Conservation (phyloP, 1,140 invertebrate genomes). For the Zelostemma sp. region DNA sequence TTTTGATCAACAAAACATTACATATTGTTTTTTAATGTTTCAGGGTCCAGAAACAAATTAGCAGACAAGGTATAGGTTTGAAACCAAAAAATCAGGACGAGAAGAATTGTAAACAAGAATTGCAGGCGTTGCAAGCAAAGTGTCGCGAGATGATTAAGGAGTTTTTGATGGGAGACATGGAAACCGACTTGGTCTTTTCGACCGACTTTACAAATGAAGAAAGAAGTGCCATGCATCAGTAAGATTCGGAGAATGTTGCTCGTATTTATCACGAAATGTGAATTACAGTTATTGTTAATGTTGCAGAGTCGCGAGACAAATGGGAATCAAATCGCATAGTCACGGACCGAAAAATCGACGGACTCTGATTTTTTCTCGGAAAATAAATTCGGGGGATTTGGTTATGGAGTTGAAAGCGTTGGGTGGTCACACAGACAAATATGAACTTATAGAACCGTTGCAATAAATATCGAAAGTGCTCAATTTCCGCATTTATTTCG, state of each 20-base stretch:
- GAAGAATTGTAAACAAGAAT: no score
- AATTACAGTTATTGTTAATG: background rate
- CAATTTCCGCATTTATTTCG: no score
- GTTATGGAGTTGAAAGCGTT: conserved; percentile 52
- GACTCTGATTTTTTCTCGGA: conserved; percentile 57
- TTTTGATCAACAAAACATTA: background rate
- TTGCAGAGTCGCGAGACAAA: conserved; percentile 54
- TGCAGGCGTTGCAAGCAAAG: conserved; percentile 62
- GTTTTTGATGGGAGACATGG: conserved; percentile 69
- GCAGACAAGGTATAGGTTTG: conserved; percentile 59
- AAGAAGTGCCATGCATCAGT: conserved; percentile 77
- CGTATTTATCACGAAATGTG: background rate
- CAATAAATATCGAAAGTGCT: conserved; percentile 1
- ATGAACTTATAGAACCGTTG: conserved; percentile 57
- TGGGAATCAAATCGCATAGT: conserved; percentile 63
- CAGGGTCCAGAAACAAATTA: conserved; percentile 64
- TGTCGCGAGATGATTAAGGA: conserved; percentile 59
- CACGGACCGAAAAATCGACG: conserved; percentile 54
- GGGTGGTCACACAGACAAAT: conserved; percentile 59
- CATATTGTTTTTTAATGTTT: conserved; percentile 30
- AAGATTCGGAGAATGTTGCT: conserved; percentile 18
- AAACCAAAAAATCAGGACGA: no score
- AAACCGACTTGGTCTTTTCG: conserved; percentile 77
- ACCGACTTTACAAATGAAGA: conserved; percentile 80
- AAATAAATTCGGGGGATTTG: conserved; percentile 53